Conservation (phyloP, 2,888 invertebrate species). For the Campoletis raptor region DNA sequence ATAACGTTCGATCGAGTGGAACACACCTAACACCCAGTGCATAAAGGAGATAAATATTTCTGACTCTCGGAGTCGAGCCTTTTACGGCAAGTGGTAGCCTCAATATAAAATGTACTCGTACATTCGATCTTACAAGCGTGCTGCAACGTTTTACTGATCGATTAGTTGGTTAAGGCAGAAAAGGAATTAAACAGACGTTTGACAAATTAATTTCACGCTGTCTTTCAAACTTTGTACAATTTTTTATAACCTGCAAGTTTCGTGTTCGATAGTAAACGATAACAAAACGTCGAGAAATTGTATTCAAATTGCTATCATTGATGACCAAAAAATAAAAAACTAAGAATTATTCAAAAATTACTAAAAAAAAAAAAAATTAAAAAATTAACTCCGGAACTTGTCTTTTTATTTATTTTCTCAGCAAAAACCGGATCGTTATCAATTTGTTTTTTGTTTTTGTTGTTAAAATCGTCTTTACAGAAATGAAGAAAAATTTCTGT, state of each 20-base stretch:
- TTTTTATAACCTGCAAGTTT: neutral
- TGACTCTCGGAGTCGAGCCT: conserved; percentile 59
- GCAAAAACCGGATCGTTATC: neutral
- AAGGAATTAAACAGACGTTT: neutral
- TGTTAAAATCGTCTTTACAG: neutral
- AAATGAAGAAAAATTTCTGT: neutral
- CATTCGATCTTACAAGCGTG: conserved; percentile 34
- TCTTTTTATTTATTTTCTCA: neutral
- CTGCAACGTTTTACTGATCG: conserved; percentile 52
- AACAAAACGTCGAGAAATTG: neutral
- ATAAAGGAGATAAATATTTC: conserved; percentile 54
- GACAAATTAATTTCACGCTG: neutral
- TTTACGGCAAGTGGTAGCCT: conserved; percentile 59
- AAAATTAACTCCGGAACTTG: neutral
- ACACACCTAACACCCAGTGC: conserved; percentile 48
- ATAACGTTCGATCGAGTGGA: conserved; percentile 45
- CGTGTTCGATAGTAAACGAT: neutral
- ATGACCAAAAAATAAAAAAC: neutral
- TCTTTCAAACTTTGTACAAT: neutral
- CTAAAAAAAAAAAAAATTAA: neutral
- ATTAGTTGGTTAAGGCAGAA: neutral
- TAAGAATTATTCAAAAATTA: neutral
- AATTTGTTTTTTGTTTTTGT: neutral
- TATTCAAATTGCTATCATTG: neutral
- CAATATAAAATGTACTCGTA: conserved; percentile 40